Conservation (phyloP, 2,888 invertebrate genomes). For the Ecdyonurus torrentis region DNA sequence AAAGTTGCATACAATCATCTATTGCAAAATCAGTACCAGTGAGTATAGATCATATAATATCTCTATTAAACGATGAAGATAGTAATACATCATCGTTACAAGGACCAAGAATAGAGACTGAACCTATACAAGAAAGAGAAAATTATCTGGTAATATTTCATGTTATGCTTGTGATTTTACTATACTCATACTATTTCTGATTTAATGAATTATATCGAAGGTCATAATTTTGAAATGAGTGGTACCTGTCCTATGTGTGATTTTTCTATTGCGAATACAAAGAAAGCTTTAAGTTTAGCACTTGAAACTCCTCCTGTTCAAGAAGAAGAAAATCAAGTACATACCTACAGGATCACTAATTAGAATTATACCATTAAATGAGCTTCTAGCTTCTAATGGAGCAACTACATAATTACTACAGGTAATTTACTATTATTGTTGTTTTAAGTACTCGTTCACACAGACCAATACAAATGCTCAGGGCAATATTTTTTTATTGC, state of each 20-base stretch:
- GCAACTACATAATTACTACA: too few species aligned
- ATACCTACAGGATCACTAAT: neutral
- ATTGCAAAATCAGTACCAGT: neutral
- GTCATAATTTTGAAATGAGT: too few species aligned
- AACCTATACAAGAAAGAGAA: neutral
- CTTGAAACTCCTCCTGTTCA: neutral
- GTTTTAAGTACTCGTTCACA: too few species aligned
- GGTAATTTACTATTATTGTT: too few species aligned
- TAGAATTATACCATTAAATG: neutral
- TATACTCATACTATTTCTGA: too few species aligned
- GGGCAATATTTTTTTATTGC: too few species aligned
- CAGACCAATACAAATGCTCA: too few species aligned
- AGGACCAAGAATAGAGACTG: too few species aligned
- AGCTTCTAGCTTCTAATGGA: neutral
- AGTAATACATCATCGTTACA: neutral
- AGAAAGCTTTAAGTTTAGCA: neutral
- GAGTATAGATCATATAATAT: too few species aligned
- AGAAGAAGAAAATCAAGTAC: neutral
- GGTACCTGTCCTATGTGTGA: neutral
- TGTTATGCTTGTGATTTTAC: neutral
- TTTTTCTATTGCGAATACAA: neutral
- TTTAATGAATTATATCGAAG: too few species aligned
- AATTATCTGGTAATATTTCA: neutral
- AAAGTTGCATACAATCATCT: neutral
- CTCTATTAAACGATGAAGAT: too few species aligned